A percentile compares a stretch with the other conserved stretches of the same genome.
Conservation (phyloP, 2,888 invertebrate species). For the Drosophila siamana region DNA sequence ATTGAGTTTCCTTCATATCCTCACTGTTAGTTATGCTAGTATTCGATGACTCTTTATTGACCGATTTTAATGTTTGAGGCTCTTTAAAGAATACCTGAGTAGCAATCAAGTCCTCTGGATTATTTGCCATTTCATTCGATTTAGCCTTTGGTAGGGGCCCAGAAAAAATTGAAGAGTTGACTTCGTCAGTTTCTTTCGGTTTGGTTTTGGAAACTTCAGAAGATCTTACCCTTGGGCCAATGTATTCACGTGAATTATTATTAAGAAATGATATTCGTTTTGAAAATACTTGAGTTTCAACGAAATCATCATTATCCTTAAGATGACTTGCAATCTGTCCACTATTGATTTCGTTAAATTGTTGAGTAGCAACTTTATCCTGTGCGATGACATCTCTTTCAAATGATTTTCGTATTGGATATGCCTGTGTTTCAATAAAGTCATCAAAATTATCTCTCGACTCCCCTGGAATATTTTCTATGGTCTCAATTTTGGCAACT, state of each 20-base stretch:
- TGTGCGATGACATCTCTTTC: not conserved
- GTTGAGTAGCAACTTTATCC: constrained; percentile 41
- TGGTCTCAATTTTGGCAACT: constrained; percentile 49
- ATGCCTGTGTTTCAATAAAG: constrained; percentile 34
- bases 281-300: constrained; percentile 13
- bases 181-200: not conserved
- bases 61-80: not conserved
- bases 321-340: not conserved
- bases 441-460: constrained; percentile 23
- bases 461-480: constrained; percentile 26
- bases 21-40: constrained; percentile 9
- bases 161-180: not conserved
- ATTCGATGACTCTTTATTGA: not conserved
- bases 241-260: constrained; percentile 10
- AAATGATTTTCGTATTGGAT: constrained; percentile 10
- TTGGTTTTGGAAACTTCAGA: not conserved
- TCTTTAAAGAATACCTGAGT: constrained; percentile 25
- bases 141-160: not conserved
- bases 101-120: constrained; percentile 34
- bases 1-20: constrained; percentile 43
- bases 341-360: constrained; percentile 1
- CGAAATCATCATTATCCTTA: constrained; percentile 15
- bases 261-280: not conserved
- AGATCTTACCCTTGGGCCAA: constrained; percentile 4
- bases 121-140: not conserved